Base-by-base conservation (phyloP, 2,888 invertebrate species). In the Dichetophora obliterata region DNA sequence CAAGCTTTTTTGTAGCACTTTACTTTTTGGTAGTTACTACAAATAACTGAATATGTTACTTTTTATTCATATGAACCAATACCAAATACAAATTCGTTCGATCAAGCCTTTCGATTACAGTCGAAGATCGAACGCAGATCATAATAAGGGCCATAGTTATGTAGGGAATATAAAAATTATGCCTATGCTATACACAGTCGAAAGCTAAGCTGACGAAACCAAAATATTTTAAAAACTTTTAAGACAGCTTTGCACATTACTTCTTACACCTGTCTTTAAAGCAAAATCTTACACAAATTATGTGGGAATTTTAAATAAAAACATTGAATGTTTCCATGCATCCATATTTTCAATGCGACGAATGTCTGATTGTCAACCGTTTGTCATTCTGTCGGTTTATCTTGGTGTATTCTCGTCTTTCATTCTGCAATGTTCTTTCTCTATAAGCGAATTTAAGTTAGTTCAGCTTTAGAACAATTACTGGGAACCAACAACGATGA, bases 401-500 rank as follows among this genome's bases (percentile, higher is more conserved):
- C 27, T 8, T 54, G 27, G 16, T 27, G 50, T 68, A 27, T 34
- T 50, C 50, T 73, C 50, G 63, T 63, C 50, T 52, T 65, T 73
- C 63, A 73, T 63, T 73, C 50, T 61, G 63, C 11, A 5, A 50
- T 50, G 63, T 65, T 73, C 63, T 63, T 68, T 27, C 59, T 19
- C 22, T 72, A 37, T 27, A 31, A 48, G 59, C 48, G 50, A 59
- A 61, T 59, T 59, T 59, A 16, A 24, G 27, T 72, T 61, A 43
- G 48, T 61, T 71, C 71, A 65, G 73, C 61, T 71, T 61, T 50
- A 37, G 16, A 61, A 48, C 65, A 66, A 66, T 74, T 74, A 65
- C 63, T 74, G 73, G 27, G 63, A 52, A 73, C 34, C 52, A 66
- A 52, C n/a, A 19, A 71, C 24, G 43, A 48, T 52, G 65, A 74